Conservation (phyloP, 1,140 invertebrate species). For the Tetramorium simillimum region DNA sequence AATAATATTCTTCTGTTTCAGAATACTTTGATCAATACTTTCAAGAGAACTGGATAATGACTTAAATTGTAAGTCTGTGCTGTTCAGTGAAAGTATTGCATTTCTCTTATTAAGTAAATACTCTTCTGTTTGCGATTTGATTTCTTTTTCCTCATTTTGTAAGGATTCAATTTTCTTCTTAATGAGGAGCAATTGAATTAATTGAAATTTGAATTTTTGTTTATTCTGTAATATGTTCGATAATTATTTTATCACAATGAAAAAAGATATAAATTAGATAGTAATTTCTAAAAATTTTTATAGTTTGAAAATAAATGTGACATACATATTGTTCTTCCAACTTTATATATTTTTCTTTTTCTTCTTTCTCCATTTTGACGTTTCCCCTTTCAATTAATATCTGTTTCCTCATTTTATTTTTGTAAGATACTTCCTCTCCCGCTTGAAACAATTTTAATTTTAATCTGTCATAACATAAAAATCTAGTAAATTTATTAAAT, state of each 20-base stretch:
- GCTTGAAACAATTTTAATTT: slow-evolving; percentile 84
- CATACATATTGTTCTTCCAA: slow-evolving; percentile 95
- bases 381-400: slow-evolving; percentile 97
- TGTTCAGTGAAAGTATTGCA: slow-evolving; percentile 93
- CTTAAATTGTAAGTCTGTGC: slow-evolving; percentile 93
- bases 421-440: slow-evolving; percentile 95
- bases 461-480: slow-evolving; percentile 37
- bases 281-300: not conserved
- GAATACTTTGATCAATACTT: slow-evolving; percentile 94
- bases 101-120: slow-evolving; percentile 91
- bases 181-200: not conserved
- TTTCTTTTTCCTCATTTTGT: not conserved
- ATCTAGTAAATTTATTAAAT: slow-evolving; percentile 20
- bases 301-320: slow-evolving; percentile 27
- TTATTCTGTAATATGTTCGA: slow-evolving; percentile 6
- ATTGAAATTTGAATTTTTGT: slow-evolving; percentile 24
- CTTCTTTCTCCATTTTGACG: slow-evolving; percentile 97
- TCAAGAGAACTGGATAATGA: slow-evolving; percentile 92
- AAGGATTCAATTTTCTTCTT: not conserved
- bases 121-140: slow-evolving; percentile 85
- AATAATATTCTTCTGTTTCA: slow-evolving; percentile 94
- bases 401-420: slow-evolving; percentile 92
- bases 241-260: slow-evolving; percentile 3
- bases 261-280: not conserved
- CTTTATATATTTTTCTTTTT: slow-evolving; percentile 96